These are phyloP conservation scores for Cardinalis cardinalis DNA, from an alignment of 2,113 vertebrate species.

Conservation along the genomic window DNA sequence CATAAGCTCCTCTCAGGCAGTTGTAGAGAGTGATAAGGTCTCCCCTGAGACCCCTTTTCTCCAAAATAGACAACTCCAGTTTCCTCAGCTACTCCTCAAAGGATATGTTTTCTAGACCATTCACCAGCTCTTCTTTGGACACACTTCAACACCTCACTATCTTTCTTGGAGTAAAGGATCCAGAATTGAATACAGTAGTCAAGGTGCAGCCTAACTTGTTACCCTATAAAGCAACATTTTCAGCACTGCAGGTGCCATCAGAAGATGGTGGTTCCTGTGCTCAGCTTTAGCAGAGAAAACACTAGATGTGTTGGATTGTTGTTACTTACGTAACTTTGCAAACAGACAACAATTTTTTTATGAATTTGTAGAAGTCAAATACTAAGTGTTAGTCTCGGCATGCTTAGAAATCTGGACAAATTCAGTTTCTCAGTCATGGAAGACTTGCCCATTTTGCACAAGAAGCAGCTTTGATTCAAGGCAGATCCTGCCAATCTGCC, in stretches of 20 bases:
- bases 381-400: neutral
- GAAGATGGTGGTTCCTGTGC: neutral
- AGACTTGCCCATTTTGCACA: neutral
- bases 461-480: neutral
- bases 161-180: neutral
- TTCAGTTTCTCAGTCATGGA: neutral
- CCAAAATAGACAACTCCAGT: neutral
- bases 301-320: neutral
- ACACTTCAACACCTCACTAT: neutral
- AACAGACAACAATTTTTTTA: neutral
- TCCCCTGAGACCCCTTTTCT: neutral
- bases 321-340: neutral
- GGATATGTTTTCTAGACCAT: neutral
- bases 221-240: neutral
- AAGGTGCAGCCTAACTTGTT: neutral
- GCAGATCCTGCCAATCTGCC: neutral
- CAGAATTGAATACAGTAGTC: neutral
- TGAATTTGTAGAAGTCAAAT: neutral
- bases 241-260: neutral
- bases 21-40: neutral
- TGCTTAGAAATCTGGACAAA: neutral
- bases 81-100: neutral
- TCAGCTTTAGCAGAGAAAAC: neutral
- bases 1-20: neutral
- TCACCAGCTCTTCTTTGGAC: neutral